Evolutionary conservation across 2,888 invertebrate genomes (phyloP).

Genomic region (Pachycephus smyrnensis): DNA sequence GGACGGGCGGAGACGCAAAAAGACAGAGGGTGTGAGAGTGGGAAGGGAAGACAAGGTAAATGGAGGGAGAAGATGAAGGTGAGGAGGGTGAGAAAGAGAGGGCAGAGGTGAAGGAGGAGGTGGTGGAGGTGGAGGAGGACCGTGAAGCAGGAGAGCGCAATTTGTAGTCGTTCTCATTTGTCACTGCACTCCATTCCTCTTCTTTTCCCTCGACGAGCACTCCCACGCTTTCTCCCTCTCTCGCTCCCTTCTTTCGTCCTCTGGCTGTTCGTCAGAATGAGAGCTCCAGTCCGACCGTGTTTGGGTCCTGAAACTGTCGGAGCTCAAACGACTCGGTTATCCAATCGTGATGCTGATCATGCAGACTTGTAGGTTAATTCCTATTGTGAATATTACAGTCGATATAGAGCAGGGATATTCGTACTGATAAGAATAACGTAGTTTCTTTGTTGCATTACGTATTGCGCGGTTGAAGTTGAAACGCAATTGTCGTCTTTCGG

Average conservation of each 20-base stretch:
- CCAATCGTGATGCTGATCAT: neutral
- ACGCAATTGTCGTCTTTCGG: neutral
- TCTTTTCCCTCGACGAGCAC: conserved; percentile 1
- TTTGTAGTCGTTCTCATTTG: conserved; percentile 63
- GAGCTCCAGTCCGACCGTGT: neutral
- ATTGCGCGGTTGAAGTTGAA: neutral
- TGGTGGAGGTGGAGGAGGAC: conserved; percentile 55
- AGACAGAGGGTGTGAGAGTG: neutral
- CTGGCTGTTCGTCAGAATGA: conserved; percentile 3
- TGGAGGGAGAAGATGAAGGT: conserved; percentile 27
- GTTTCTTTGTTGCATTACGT: too few relatives aligned
- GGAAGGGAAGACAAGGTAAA: neutral
- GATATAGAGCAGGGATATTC: too few relatives aligned
- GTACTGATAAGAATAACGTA: too few relatives aligned
- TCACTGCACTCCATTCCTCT: conserved; percentile 50
- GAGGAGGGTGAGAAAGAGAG: conserved; percentile 24
- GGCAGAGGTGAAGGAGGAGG: conserved; percentile 14
- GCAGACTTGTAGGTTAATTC: neutral
- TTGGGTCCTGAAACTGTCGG: neutral
- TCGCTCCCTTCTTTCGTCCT: conserved; percentile 20
- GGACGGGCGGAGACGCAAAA: neutral
- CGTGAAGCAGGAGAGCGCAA: conserved; percentile 58
- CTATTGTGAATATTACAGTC: neutral
- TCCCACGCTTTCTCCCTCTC: conserved; percentile 16
- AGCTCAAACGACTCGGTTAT: neutral